Base-by-base conservation (phyloP, 2,888 invertebrate genomes). In the Helobdella robusta region DNA sequence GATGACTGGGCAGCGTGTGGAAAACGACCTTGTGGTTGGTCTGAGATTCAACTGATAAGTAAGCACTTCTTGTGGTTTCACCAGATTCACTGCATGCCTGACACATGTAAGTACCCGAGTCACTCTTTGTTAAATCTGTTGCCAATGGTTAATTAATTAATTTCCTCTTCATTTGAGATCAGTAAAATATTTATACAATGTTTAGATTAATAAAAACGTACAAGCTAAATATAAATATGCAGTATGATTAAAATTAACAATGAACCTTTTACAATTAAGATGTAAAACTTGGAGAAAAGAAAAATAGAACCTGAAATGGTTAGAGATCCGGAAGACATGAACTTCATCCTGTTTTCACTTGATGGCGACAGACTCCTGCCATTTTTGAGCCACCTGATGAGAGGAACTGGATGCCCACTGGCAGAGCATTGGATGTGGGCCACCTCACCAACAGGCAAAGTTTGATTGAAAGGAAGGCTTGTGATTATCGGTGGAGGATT, bases 381-480 rank as follows among this genome's bases (percentile, higher is more conserved):
- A 63, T 68, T 59, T 32, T 66, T 66, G 54, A 50, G 84, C 91
- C 91, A 91, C 67, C 85, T 84, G 60, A 89, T 69, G 83, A 86
- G 69, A 85, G 84, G 56, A 36, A 72, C 68, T 0, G 87, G 86
- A 67, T 84, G 84, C 0, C 89, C 89, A 70, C 84, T 83, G 1
- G 87, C 88, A 70, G 87, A 85, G 76, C 91, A 92, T 32, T 88
- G 87, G 73, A 92, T 79, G 71, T 86, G 85, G 18, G 89, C 89
- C 71, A 86, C 84, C 70, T 86, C 86, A 71, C 86, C 86, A 65
- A 87, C 80, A 23, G 88, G 86, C 46, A 91, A 79, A 0, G 91
- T 91, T 81, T 90, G 91, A 82, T 91, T 91, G 67, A 87, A 86
- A 6, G 91, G 90, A 1, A 89, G 89, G 69, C 88, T 84, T 78